Conservation (phyloP, 1,140 invertebrate species). For the Tetragonula clypearis region DNA sequence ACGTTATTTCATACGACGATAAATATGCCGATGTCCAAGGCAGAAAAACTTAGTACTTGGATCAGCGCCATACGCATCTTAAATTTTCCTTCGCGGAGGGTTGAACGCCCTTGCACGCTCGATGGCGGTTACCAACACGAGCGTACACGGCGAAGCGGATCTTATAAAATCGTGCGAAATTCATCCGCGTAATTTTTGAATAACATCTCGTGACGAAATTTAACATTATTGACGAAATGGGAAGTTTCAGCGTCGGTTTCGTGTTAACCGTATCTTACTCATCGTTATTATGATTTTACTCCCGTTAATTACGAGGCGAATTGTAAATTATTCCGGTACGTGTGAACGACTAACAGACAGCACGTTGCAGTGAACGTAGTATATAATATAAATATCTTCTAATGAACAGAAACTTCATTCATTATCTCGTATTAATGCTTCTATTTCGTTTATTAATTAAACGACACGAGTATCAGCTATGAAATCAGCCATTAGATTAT, state of each 20-base stretch:
- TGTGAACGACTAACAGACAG: neutral
- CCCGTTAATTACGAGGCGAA: neutral
- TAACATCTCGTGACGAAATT: no score
- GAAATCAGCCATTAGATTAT: neutral
- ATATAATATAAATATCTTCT: neutral
- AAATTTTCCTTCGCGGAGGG: slow-evolving; percentile 17
- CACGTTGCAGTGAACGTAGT: no score
- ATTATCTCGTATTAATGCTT: no score
- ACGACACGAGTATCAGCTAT: no score
- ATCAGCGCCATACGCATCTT: slow-evolving; percentile 35
- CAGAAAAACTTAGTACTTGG: slow-evolving; percentile 42
- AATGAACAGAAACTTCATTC: neutral
- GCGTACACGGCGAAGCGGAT: neutral
- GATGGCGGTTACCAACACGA: neutral
- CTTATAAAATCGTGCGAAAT: neutral
- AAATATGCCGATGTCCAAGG: slow-evolving; percentile 39
- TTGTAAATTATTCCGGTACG: neutral
- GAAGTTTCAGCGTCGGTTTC: neutral
- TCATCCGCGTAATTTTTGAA: neutral
- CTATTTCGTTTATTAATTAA: neutral
- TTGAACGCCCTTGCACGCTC: slow-evolving; percentile 12
- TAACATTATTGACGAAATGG: neutral
- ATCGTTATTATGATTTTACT: no score
- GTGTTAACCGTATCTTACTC: no score
- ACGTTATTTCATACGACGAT: slow-evolving; percentile 33